Percentiles rank a stretch among this genome's conserved stretches.
phyloP scores from a whole-genome alignment of 1,140 invertebrate genomes.

The Zelostemma sp. region DNA sequence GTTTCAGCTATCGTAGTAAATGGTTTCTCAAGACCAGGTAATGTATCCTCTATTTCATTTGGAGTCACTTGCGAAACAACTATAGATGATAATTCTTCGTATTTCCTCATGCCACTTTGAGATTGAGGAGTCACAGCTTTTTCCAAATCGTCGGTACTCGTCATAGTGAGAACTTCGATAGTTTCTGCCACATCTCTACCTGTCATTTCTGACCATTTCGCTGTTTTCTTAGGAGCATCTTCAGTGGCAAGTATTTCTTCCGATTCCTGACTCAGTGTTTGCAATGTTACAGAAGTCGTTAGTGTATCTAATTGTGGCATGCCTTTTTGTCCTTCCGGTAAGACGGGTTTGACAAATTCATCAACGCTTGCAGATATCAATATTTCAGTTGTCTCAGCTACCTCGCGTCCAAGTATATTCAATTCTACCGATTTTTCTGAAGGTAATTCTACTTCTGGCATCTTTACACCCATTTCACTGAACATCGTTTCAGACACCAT shows the following conservation, averaged over 20 bases:
- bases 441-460: constrained; percentile 36
- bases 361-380: constrained; percentile 48
- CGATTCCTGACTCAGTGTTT: constrained; percentile 45
- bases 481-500: constrained; percentile 50
- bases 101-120: constrained; percentile 46
- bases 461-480: constrained; percentile 49
- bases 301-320: constrained; percentile 41
- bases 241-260: too few species aligned
- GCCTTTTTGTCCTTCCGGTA: constrained; percentile 46
- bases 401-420: constrained; percentile 52
- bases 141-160: constrained; percentile 16
- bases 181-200: constrained; percentile 52
- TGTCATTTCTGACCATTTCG: constrained; percentile 24
- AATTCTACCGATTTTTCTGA: constrained; percentile 49
- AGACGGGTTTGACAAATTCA: constrained; percentile 43
- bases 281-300: constrained; percentile 40
- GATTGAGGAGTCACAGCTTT: constrained; percentile 27
- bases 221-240: background rate
- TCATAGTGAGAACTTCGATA: constrained; percentile 36
- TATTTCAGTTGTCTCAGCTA: constrained; percentile 56
- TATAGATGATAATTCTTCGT: constrained; percentile 56
- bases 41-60: constrained; percentile 39
- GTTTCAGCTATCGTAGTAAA: constrained; percentile 38
- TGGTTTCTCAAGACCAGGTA: constrained; percentile 27
- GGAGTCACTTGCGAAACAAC: constrained; percentile 55